These are phyloP conservation scores for Xenopus petersii DNA, from an alignment of 2,797 vertebrate species.

Conservation along the genomic window DNA sequence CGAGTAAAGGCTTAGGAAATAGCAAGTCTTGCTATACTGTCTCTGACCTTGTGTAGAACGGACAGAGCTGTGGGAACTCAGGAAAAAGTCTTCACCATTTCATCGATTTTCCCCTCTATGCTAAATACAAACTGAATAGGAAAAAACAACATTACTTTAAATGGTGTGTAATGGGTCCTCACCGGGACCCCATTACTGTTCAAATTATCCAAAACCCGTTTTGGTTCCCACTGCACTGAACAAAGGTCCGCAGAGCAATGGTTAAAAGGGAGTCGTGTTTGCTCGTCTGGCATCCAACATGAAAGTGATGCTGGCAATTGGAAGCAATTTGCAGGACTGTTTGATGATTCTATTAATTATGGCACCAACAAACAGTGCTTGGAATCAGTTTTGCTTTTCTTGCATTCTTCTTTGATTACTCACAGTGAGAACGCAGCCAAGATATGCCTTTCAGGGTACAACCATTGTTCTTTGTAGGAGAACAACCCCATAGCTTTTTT, in stretches of 20 bases:
- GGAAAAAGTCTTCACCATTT: constrained; percentile 6
- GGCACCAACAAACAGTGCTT: constrained; percentile 68
- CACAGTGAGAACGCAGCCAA: constrained; percentile 63
- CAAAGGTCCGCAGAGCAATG: constrained; percentile 55
- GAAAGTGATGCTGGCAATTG: constrained; percentile 75
- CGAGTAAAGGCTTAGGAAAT: neutral
- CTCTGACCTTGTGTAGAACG: neutral
- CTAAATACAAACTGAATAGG: constrained; percentile 60
- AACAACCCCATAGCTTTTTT: constrained; percentile 1
- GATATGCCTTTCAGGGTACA: constrained; percentile 60
- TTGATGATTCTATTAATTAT: constrained; percentile 72
- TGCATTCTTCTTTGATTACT: constrained; percentile 77
- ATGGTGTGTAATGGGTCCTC: constrained; percentile 60
- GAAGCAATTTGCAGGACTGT: constrained; percentile 74
- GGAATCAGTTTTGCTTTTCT: constrained; percentile 70
- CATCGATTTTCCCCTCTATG: constrained; percentile 8
- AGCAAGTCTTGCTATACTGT: neutral
- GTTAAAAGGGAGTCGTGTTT: constrained; percentile 58
- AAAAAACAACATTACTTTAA: constrained; percentile 61
- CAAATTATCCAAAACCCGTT: constrained; percentile 60
- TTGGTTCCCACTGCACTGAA: constrained; percentile 63
- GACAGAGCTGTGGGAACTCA: constrained; percentile 22
- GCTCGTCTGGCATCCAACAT: constrained; percentile 68
- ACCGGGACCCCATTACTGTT: constrained; percentile 61
- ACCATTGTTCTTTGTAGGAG: constrained; percentile 57